phyloP scores from a whole-genome alignment of 53 echinoderm and acorn worm genomes.

The Holothuria leucospilota region DNA sequence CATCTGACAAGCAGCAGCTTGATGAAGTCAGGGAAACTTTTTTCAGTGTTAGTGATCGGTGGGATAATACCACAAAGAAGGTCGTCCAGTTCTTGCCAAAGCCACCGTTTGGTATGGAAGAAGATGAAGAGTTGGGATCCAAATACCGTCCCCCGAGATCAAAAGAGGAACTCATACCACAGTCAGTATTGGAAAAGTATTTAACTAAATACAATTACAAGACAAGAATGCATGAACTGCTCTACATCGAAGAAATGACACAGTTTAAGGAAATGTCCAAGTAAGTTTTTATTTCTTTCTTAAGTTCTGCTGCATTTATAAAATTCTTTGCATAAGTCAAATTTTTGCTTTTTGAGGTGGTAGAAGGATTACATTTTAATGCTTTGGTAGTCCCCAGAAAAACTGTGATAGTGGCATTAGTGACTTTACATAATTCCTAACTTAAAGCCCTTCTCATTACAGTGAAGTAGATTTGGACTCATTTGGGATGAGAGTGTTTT shows the following conservation, averaged over 20 bases:
- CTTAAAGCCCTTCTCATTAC: no score
- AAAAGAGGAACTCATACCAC: conserved; percentile 82
- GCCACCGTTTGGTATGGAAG: conserved; percentile 72
- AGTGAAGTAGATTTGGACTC: no score
- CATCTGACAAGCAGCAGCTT: conserved; percentile 84
- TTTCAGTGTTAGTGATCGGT: conserved; percentile 81
- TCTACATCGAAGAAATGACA: conserved; percentile 93
- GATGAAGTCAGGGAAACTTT: conserved; percentile 88
- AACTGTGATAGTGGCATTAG: no score
- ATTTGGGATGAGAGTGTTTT: no score
- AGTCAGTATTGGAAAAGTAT: conserved; percentile 83
- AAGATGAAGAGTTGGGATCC: conserved; percentile 78
- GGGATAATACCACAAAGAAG: conserved; percentile 87
- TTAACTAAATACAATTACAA: conserved; percentile 95
- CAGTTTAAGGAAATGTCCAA: conserved; percentile 89
- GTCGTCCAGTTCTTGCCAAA: conserved; percentile 79
- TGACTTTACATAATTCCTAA: no score
- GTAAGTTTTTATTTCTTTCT: conserved; percentile 59
- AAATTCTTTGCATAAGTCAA: background rate
- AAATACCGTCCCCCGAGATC: conserved; percentile 89
- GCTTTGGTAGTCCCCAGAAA: no score
- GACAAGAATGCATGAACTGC: conserved; percentile 89
- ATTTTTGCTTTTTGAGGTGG: background rate
- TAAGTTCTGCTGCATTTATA: background rate
- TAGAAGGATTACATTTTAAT: no score